These are phyloP conservation scores for Barnardius zonarius DNA, from an alignment of 2,113 vertebrate species.

Conservation along the genomic window DNA sequence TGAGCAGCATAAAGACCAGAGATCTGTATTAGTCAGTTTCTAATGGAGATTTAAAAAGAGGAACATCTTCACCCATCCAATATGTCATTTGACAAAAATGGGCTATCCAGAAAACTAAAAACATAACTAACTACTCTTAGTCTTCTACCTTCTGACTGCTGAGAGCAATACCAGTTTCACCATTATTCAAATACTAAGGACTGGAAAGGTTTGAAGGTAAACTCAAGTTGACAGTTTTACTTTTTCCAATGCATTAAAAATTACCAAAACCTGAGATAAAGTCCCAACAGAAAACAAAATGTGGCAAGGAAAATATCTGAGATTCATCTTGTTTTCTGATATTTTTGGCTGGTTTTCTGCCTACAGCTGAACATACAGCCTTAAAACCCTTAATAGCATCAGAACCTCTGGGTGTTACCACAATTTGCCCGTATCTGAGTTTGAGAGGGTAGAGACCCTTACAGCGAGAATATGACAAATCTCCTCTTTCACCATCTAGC, in stretches of 20 bases:
- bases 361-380: background rate
- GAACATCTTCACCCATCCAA: background rate
- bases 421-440: background rate
- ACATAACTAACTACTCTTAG: background rate
- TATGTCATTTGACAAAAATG: background rate
- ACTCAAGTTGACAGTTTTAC: background rate
- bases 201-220: background rate
- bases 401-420: background rate
- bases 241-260: background rate
- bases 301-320: background rate
- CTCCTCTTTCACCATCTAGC: background rate
- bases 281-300: background rate
- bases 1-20: background rate
- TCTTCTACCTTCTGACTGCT: background rate
- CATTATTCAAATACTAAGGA: slow-evolving; percentile 25
- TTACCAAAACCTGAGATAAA: background rate
- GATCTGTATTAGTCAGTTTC: background rate
- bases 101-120: slow-evolving; percentile 27
- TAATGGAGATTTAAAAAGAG: slow-evolving; percentile 22
- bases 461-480: background rate
- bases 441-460: background rate
- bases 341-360: background rate
- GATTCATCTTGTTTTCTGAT: background rate
- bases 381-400: background rate
- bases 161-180: background rate